These are phyloP conservation scores for Chinchilla lanigera DNA, from an alignment of 2,113 vertebrate genomes.

Conservation along the genomic window DNA sequence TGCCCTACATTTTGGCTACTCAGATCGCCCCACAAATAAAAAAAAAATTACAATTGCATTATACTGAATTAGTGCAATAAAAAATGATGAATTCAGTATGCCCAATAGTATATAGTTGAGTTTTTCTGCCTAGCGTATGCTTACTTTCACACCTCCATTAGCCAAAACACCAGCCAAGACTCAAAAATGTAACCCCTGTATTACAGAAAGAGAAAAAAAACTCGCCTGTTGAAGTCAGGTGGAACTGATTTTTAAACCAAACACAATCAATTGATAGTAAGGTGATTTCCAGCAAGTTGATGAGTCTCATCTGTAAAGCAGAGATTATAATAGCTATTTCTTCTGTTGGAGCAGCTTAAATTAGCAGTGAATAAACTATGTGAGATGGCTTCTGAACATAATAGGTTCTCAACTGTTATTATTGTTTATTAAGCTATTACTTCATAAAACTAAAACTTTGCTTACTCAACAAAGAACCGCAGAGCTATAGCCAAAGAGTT, in stretches of 20 bases:
- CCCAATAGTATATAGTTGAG: constrained; percentile 10
- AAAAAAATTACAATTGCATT: constrained; percentile 59
- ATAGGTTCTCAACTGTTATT: constrained; percentile 15
- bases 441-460: constrained; percentile 41
- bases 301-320: constrained; percentile 6
- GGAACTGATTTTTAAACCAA: constrained; percentile 47
- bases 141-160: constrained; percentile 8
- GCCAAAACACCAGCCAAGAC: constrained; percentile 41
- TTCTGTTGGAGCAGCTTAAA: not conserved
- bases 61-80: constrained; percentile 40
- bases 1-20: constrained; percentile 54
- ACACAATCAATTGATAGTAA: not conserved
- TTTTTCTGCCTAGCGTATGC: constrained; percentile 47
- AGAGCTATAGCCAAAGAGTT: not conserved
- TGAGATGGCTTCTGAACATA: not conserved
- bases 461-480: not conserved
- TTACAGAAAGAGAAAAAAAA: not conserved
- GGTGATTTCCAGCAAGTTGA: constrained; percentile 1
- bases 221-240: constrained; percentile 14
- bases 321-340: constrained; percentile 28
- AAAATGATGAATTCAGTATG: constrained; percentile 33
- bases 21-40: constrained; percentile 48
- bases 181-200: constrained; percentile 7
- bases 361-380: constrained; percentile 20
- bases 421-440: constrained; percentile 4